These are phyloP conservation scores for Orchestes rusci DNA, from an alignment of 2,888 invertebrate species.

Conservation along the genomic window DNA sequence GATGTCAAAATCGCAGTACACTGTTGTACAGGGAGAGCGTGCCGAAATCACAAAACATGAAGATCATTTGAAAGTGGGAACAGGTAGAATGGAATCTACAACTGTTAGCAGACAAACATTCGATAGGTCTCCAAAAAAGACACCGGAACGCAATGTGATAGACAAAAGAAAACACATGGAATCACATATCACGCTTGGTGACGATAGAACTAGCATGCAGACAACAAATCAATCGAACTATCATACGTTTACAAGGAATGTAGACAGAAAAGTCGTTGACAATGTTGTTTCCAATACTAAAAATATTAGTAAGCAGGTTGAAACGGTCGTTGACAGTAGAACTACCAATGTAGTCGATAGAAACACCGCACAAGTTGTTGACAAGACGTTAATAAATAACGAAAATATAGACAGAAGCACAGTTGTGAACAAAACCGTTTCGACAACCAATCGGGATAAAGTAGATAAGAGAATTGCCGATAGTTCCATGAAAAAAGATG, in stretches of 20 bases:
- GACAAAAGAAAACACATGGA: slow-evolving; percentile 57
- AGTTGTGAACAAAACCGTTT: not conserved
- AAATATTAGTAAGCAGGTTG: too few species aligned
- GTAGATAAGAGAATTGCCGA: slow-evolving; percentile 17
- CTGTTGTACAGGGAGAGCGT: slow-evolving; percentile 45
- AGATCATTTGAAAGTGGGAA: slow-evolving; percentile 47
- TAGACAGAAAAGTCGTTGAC: slow-evolving; percentile 25
- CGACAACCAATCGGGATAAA: slow-evolving; percentile 9
- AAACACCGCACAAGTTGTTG: slow-evolving; percentile 4
- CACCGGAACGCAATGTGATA: slow-evolving; percentile 44
- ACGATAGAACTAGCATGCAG: slow-evolving; percentile 48
- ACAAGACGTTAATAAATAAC: slow-evolving; percentile 11
- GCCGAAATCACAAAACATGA: slow-evolving; percentile 46
- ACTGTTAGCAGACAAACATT: slow-evolving; percentile 48
- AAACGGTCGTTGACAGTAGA: slow-evolving; percentile 20
- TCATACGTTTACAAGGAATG: slow-evolving; percentile 37
- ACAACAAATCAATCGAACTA: slow-evolving; percentile 56
- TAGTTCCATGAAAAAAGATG: slow-evolving; percentile 26
- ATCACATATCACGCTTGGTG: slow-evolving; percentile 58
- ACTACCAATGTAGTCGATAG: slow-evolving; percentile 8
- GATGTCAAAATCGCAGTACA: slow-evolving; percentile 44
- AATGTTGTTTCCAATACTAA: too few species aligned
- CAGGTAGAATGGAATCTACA: slow-evolving; percentile 48
- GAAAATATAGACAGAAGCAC: not conserved
- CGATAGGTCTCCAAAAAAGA: slow-evolving; percentile 51